Conservation (phyloP, 2,113 vertebrate species). For the Circaetus gallicus region DNA sequence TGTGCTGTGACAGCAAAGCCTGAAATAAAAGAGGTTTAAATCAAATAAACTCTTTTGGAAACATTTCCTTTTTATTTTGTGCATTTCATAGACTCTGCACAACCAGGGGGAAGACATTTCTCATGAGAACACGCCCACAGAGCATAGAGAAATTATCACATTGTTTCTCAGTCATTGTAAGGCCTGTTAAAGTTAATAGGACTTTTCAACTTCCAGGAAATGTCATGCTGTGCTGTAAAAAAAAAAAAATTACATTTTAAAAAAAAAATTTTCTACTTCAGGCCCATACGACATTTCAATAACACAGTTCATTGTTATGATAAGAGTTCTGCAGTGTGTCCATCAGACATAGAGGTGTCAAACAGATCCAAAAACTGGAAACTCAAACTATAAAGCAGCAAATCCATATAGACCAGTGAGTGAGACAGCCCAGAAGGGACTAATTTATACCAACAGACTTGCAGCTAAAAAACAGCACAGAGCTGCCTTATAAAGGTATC, state of each 20-base stretch:
- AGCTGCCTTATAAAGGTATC: not conserved
- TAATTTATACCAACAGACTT: not conserved
- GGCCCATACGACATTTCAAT: not conserved
- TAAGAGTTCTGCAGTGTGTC: not conserved
- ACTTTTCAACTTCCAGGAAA: not conserved
- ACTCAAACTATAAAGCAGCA: not conserved
- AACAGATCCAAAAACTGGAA: not conserved
- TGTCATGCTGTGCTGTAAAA: not conserved
- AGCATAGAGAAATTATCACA: not conserved
- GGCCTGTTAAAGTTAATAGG: not conserved
- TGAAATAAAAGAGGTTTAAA: slow-evolving; percentile 24
- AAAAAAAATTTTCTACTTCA: not conserved
- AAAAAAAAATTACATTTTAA: not conserved
- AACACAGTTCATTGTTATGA: not conserved
- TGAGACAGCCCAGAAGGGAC: not conserved
- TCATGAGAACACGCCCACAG: not conserved
- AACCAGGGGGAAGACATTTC: not conserved
- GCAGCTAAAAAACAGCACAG: not conserved
- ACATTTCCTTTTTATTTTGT: not conserved
- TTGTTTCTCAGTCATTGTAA: not conserved
- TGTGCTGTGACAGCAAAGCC: slow-evolving; percentile 90
- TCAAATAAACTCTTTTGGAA: not conserved
- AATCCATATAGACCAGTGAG: not conserved
- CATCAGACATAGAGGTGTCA: not conserved
- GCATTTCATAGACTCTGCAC: not conserved